Conservation (phyloP, 2,797 vertebrate genomes). For the Trachurus trachurus region DNA sequence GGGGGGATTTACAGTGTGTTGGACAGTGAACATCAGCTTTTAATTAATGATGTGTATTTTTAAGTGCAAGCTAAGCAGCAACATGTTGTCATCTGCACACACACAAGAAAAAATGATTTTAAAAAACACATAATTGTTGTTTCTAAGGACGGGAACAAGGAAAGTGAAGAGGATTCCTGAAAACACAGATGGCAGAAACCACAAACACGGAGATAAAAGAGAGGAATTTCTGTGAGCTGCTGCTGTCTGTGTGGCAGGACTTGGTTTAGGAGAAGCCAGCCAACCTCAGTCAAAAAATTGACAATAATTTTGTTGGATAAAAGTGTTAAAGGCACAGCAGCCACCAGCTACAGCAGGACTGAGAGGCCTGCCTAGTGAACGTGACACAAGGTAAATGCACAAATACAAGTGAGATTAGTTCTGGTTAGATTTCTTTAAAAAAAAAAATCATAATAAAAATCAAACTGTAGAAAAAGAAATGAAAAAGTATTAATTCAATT, state of each 20-base stretch:
- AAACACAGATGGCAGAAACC: constrained; percentile 59
- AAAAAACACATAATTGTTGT: constrained; percentile 70
- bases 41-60: constrained; percentile 73
- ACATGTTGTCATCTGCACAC: constrained; percentile 65
- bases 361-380: neutral
- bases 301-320: constrained; percentile 24
- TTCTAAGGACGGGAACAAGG: constrained; percentile 56
- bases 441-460: no score
- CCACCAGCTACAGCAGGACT: constrained; percentile 1
- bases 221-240: constrained; percentile 42
- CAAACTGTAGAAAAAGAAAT: constrained; percentile 13
- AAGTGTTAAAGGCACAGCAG: constrained; percentile 4
- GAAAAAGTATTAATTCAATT: neutral
- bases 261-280: constrained; percentile 36
- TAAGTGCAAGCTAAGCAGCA: constrained; percentile 66
- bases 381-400: constrained; percentile 14
- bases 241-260: constrained; percentile 35
- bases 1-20: constrained; percentile 69
- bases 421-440: constrained; percentile 1
- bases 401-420: constrained; percentile 13
- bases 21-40: constrained; percentile 68
- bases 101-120: constrained; percentile 58
- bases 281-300: constrained; percentile 26
- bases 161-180: constrained; percentile 61
- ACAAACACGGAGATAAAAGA: constrained; percentile 48